Conservation (phyloP, 2,888 invertebrate genomes). For the Limnephilus lunatus region DNA sequence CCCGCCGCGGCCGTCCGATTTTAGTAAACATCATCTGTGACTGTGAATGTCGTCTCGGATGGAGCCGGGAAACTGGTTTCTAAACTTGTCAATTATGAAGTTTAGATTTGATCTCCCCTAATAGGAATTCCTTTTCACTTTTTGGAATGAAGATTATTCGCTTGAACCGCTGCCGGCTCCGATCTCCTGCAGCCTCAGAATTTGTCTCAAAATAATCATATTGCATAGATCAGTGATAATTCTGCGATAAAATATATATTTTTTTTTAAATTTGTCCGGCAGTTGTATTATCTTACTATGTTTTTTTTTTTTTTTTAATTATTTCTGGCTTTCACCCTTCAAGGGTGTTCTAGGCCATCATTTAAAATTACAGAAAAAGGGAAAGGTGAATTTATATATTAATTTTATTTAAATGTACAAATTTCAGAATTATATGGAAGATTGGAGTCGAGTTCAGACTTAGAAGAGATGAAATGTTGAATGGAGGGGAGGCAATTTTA, state of each 20-base stretch:
- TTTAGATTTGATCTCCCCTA: conserved; percentile 51
- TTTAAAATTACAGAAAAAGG: no score
- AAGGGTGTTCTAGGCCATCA: no score
- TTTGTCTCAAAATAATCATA: background rate
- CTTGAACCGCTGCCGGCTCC: background rate
- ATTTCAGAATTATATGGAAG: no score
- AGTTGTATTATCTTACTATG: no score
- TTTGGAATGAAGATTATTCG: conserved; percentile 42
- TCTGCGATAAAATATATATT: background rate
- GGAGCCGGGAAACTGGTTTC: conserved; percentile 40
- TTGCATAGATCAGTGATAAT: background rate
- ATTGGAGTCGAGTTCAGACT: no score
- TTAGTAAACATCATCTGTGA: conserved; percentile 47
- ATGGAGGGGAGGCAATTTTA: no score
- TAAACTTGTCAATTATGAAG: conserved; percentile 44
- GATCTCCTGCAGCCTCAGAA: background rate
- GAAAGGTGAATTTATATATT: no score
- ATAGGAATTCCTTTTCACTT: conserved; percentile 53
- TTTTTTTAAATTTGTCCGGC: background rate
- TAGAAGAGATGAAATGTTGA: no score
- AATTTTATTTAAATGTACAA: no score
- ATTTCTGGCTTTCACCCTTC: no score
- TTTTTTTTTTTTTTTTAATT: no score
- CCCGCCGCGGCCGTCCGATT: background rate
- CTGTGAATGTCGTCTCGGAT: conserved; percentile 41